Evolutionary conservation across 2,113 vertebrate genomes (phyloP).

Genomic region (Apteryx mantelli): DNA sequence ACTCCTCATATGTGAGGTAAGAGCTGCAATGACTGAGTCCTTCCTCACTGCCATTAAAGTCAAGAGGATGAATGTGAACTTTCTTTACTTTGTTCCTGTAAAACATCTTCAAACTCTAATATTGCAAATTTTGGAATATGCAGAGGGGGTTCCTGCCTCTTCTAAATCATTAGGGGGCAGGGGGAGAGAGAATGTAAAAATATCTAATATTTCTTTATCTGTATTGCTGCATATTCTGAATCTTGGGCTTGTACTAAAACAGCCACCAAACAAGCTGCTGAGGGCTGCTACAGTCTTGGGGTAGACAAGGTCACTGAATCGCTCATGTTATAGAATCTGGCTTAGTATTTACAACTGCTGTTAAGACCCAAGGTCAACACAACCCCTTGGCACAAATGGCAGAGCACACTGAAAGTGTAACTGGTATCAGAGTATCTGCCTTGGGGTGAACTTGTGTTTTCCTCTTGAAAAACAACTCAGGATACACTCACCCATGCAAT

Average conservation of each 20-base stretch:
- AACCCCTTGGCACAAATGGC: background rate
- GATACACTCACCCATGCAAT: background rate
- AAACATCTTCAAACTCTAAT: background rate
- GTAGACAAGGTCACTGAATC: background rate
- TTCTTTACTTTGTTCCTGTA: background rate
- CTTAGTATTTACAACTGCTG: background rate
- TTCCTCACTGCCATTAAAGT: background rate
- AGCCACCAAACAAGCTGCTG: background rate
- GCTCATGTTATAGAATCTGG: background rate
- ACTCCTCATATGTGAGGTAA: background rate
- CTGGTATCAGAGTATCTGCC: background rate
- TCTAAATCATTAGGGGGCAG: background rate
- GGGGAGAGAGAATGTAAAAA: background rate
- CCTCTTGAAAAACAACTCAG: background rate
- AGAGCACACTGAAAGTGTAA: background rate
- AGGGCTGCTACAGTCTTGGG: background rate
- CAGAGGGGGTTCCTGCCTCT: background rate
- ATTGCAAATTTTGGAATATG: background rate
- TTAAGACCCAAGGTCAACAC: background rate
- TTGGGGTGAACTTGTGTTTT: background rate
- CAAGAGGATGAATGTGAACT: background rate
- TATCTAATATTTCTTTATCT: background rate
- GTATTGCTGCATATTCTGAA: background rate
- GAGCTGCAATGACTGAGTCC: background rate
- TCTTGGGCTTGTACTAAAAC: background rate